phyloP scores from a whole-genome alignment of 1,140 invertebrate species.

The Euura lappo region DNA sequence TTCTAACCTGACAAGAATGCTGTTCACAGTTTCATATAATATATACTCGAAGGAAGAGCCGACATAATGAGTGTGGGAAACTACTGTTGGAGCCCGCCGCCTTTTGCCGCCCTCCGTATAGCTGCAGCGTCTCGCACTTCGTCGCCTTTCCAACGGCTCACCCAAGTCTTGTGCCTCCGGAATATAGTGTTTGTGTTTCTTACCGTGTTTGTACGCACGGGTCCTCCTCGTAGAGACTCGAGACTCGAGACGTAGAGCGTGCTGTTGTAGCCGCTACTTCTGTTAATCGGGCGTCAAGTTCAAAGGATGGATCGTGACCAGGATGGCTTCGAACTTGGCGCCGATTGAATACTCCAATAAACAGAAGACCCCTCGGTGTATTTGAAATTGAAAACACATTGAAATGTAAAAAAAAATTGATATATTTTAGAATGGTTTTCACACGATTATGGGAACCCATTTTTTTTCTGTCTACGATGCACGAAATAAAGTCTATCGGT shows the following conservation, averaged over 20 bases:
- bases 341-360: neutral
- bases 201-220: constrained; percentile 14
- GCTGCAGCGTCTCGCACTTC: neutral
- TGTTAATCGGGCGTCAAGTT: neutral
- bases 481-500: too few relatives aligned
- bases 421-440: too few relatives aligned
- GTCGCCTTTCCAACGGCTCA: constrained; percentile 5
- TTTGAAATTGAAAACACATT: too few relatives aligned
- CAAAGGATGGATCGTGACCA: neutral
- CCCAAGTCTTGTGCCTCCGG: neutral
- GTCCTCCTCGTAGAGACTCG: neutral
- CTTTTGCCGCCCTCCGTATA: neutral
- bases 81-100: neutral
- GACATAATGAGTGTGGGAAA: constrained; percentile 18
- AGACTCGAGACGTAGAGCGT: too few relatives aligned
- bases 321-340: neutral
- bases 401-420: too few relatives aligned
- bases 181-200: constrained; percentile 14
- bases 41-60: neutral
- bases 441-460: too few relatives aligned
- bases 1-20: constrained; percentile 11
- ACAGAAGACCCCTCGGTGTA: neutral
- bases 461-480: too few relatives aligned
- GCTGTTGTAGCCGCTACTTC: neutral
- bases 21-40: constrained; percentile 11